A percentile compares a stretch with the other conserved stretches of the same genome.
Evolutionary conservation across 53 echinoderm and acorn worm genomes (phyloP).

Genomic region (Patiria pectinifera): DNA sequence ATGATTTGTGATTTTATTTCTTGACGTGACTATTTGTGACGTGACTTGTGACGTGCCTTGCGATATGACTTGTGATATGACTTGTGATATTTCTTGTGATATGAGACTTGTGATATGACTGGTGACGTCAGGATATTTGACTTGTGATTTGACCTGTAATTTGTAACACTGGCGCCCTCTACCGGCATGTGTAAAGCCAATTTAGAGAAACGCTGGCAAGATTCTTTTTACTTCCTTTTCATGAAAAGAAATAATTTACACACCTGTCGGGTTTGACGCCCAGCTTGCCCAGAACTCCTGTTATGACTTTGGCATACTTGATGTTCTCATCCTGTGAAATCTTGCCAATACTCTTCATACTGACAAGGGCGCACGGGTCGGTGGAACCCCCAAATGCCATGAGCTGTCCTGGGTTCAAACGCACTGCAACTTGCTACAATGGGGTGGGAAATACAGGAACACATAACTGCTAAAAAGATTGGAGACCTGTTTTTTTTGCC

Average conservation of each 20-base stretch:
- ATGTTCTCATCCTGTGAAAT: conserved; percentile 71
- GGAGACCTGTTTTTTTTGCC: too few relatives aligned
- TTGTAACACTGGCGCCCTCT: too few relatives aligned
- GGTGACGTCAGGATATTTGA: too few relatives aligned
- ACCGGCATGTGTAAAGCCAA: too few relatives aligned
- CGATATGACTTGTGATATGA: too few relatives aligned
- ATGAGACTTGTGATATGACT: too few relatives aligned
- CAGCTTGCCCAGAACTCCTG: conserved; percentile 40
- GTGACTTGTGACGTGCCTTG: too few relatives aligned
- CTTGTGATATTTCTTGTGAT: too few relatives aligned
- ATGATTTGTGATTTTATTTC: too few relatives aligned
- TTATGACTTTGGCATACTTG: conserved; percentile 44
- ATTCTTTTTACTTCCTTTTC: neutral
- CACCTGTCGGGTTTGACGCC: conserved; percentile 66
- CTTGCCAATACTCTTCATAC: conserved; percentile 59
- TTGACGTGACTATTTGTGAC: too few relatives aligned
- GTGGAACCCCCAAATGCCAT: conserved; percentile 73
- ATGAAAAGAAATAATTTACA: neutral
- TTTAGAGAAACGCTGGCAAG: too few relatives aligned
- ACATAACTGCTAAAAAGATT: neutral
- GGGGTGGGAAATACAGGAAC: neutral
- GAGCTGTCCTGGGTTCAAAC: conserved; percentile 63
- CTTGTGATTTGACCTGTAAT: too few relatives aligned
- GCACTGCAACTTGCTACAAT: conserved; percentile 56
- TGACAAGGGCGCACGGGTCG: conserved; percentile 61